Evolutionary conservation across 92 coral and sea anemone genomes (phyloP), one percentile per base, ranked within the genome.

Genomic region (Muricea muricata): DNA sequence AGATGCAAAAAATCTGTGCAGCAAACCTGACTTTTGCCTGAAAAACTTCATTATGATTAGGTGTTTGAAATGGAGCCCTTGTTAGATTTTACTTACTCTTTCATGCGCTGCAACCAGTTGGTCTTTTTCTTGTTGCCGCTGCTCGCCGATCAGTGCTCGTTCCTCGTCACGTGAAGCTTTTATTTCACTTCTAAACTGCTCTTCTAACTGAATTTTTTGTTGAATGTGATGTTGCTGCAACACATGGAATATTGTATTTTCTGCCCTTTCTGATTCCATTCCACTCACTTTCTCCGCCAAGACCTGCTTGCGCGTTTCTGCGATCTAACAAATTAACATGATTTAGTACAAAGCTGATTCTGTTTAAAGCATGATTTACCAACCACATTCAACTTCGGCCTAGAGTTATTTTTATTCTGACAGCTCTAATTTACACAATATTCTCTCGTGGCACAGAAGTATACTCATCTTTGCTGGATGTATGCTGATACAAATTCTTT

Each of bases 161-260:
- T 97, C 99, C 35, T 96, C 99, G 11, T 92, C 98, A 87, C 93
- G 94, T 17, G 97, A 94, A 15, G 95, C 90, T 30, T 67, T 92
- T 25, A 93, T 83, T 88, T 96, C 98, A 33, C 93, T 89, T 57
- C 86, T 85, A 72, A 86, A 93, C 82, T 93, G 89, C 25, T 96
- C 99, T 65, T 96, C 99, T 58, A 92, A 89, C 33, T 86, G 92
- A 17, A 96, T 95, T 63, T 93, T 91, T 84, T 96, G 98, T 65
- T 94, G 99, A 76, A 94, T 93, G 86, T 96, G 99, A 37, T 94
- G 90, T 73, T 96, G 99, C 74, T 96, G 98, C 26, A 96, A 73
- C 55, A 96, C 99, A 33, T 87, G 94, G 87, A 85, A 96, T 72
- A 96, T 92, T 8, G 98, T 90, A 91, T 92, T 93, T 39, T 97